phyloP scores from a whole-genome alignment of 1,140 invertebrate genomes.

The Hycleus phaleratus region DNA sequence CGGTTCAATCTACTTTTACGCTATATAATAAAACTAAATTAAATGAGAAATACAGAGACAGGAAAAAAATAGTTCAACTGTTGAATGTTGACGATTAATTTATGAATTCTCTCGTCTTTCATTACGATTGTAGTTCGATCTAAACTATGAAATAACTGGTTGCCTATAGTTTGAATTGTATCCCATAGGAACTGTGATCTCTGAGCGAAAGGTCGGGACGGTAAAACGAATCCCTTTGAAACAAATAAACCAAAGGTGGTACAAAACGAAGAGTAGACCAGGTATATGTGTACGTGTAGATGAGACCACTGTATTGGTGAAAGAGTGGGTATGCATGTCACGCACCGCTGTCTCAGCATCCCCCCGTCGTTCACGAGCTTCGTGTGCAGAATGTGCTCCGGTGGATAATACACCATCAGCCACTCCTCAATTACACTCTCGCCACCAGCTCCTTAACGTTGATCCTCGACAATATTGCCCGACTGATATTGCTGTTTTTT shows the following conservation, averaged over 20 bases:
- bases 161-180: not conserved
- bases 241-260: constrained; percentile 1
- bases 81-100: no score
- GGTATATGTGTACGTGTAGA: constrained; percentile 1
- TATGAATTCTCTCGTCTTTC: no score
- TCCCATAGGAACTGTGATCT: not conserved
- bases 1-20: no score
- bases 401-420: constrained; percentile 20
- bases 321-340: constrained; percentile 21
- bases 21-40: no score
- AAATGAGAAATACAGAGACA: no score
- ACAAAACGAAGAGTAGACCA: not conserved
- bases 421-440: constrained; percentile 13
- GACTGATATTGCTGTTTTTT: not conserved
- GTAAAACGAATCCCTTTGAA: not conserved
- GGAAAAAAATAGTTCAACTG: no score
- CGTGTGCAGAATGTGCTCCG: constrained; percentile 25
- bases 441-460: not conserved
- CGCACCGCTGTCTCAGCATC: constrained; percentile 24
- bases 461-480: constrained; percentile 5
- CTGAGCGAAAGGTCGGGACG: no score
- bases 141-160: constrained; percentile 2
- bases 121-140: no score
- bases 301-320: not conserved
- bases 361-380: constrained; percentile 9